Evolutionary conservation across 2,888 invertebrate species (phyloP).

Genomic region (Nycteola revayana): DNA sequence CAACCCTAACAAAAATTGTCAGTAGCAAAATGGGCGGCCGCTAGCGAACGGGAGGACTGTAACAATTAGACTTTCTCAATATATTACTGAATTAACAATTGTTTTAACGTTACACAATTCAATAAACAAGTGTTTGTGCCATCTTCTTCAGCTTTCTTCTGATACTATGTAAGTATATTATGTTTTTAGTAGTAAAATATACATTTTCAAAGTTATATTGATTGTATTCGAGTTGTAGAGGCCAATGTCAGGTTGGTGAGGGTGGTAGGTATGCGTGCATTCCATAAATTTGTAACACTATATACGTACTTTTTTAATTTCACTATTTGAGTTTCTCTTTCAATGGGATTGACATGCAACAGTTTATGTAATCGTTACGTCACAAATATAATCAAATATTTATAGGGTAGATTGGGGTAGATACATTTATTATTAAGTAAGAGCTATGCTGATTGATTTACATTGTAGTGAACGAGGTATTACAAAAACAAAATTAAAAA

Average conservation of each 20-base stretch:
- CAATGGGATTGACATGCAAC: no score
- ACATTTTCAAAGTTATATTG: slow-evolving; percentile 58
- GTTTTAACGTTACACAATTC: slow-evolving; percentile 27
- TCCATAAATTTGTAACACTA: slow-evolving; percentile 20
- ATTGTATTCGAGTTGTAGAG: slow-evolving; percentile 64
- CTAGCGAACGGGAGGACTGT: slow-evolving; percentile 35
- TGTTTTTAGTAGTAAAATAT: slow-evolving; percentile 35
- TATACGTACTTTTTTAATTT: not conserved
- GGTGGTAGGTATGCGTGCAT: slow-evolving; percentile 31
- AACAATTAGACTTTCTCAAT: slow-evolving; percentile 46
- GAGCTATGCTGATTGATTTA: no score
- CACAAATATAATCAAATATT: no score
- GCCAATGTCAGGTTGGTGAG: slow-evolving; percentile 67
- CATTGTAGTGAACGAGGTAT: no score
- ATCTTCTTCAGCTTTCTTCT: slow-evolving; percentile 44
- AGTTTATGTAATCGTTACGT: no score
- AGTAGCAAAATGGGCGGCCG: slow-evolving; percentile 65
- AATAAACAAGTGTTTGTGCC: slow-evolving; percentile 47
- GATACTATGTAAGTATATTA: slow-evolving; percentile 51
- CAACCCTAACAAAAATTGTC: slow-evolving; percentile 34
- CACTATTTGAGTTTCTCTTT: no score
- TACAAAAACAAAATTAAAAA: no score
- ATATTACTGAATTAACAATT: slow-evolving; percentile 42
- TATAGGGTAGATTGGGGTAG: no score
- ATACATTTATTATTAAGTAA: no score